Conservation (phyloP, 2,113 vertebrate genomes). For the Brienomyrus longianalis region DNA sequence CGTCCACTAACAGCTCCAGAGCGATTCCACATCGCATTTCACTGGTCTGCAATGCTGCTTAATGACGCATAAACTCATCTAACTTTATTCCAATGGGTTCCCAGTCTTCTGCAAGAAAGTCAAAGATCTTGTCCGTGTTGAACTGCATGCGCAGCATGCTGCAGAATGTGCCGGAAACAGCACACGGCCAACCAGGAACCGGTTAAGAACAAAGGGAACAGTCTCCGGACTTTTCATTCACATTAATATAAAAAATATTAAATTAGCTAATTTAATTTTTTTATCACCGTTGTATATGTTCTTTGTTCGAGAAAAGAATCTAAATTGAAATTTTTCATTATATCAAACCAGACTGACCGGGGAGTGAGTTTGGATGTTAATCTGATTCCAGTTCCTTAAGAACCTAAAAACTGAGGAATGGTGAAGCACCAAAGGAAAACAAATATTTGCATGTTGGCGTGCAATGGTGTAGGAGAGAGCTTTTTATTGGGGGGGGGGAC, state of each 20-base stretch:
- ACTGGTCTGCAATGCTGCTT: constrained; percentile 15
- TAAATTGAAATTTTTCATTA: background rate
- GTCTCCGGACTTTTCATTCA: too few relatives aligned
- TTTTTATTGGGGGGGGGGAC: background rate
- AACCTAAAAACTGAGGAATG: background rate
- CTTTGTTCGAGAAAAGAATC: background rate
- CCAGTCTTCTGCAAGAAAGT: background rate
- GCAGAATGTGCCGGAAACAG: background rate
- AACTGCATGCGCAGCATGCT: background rate
- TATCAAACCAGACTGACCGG: background rate
- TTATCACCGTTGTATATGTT: too few relatives aligned
- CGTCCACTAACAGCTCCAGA: background rate
- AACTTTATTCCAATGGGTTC: constrained; percentile 10
- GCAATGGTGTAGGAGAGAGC: background rate
- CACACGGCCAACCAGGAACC: background rate
- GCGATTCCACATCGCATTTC: constrained; percentile 5
- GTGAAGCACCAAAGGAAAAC: background rate
- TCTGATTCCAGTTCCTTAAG: background rate
- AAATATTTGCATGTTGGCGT: background rate
- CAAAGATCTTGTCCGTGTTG: background rate
- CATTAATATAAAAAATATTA: too few relatives aligned
- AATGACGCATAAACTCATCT: constrained; percentile 29
- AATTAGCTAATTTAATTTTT: too few relatives aligned
- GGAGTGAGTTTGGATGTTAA: background rate
- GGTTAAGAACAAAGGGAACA: background rate